phyloP scores from a whole-genome alignment of 2,797 vertebrate genomes.

The Microhierax caerulescens region DNA sequence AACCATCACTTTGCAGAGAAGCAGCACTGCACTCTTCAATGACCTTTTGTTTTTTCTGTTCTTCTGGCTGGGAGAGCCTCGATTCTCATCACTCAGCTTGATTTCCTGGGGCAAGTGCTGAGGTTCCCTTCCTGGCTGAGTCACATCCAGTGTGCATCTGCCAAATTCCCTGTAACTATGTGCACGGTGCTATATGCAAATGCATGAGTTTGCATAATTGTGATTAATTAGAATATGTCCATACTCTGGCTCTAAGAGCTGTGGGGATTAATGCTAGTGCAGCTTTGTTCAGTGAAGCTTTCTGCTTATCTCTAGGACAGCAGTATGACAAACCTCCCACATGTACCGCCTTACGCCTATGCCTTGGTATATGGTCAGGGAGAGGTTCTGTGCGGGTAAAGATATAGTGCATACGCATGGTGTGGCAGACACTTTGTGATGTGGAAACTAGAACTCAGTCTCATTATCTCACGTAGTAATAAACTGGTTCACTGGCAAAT shows the following conservation, averaged over 20 bases:
- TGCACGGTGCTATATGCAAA: neutral
- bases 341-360: neutral
- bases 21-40: neutral
- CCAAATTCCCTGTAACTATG: neutral
- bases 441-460: neutral
- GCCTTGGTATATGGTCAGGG: neutral
- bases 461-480: neutral
- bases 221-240: neutral
- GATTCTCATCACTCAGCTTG: neutral
- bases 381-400: neutral
- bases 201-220: neutral
- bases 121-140: neutral
- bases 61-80: neutral
- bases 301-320: conserved; percentile 20
- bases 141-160: neutral
- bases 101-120: neutral
- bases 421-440: neutral
- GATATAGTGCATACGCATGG: neutral
- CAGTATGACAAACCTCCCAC: neutral
- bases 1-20: neutral
- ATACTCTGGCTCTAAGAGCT: neutral
- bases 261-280: neutral
- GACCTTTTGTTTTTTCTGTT: neutral
- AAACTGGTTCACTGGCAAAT: neutral
- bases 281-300: conserved; percentile 9